phyloP scores from a whole-genome alignment of 2,113 vertebrate species.

The Cynopterus brachyotis region DNA sequence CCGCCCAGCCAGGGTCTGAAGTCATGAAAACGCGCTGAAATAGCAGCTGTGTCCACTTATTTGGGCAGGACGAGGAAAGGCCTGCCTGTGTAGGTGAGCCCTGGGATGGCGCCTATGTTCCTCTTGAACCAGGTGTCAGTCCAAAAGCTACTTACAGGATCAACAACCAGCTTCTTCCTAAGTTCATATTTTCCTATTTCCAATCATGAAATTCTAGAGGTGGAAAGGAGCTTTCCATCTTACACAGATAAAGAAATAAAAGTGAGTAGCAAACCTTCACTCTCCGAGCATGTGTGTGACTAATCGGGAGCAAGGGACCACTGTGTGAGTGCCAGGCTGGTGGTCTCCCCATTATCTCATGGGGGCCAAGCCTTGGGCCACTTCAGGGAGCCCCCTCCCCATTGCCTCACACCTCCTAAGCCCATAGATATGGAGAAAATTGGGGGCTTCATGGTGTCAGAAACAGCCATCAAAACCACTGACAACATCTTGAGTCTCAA shows the following conservation, averaged over 20 bases:
- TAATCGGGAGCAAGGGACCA: not conserved
- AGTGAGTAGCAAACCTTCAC: too few species aligned
- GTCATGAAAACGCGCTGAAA: not conserved
- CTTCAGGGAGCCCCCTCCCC: not conserved
- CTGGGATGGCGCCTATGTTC: not conserved
- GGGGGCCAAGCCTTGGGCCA: not conserved
- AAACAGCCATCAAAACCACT: not conserved
- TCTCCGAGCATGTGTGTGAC: accelerated
- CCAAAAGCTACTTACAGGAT: not conserved
- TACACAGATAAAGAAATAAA: not conserved
- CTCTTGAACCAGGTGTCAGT: not conserved
- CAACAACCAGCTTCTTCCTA: not conserved
- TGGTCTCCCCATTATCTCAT: not conserved
- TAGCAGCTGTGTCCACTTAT: not conserved
- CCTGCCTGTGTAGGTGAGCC: not conserved
- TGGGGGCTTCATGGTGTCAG: not conserved
- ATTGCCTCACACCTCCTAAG: not conserved
- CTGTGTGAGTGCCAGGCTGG: too few species aligned
- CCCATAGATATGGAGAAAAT: not conserved
- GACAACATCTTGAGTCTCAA: not conserved
- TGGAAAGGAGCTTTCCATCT: not conserved
- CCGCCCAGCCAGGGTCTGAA: accelerated
- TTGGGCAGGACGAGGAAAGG: not conserved
- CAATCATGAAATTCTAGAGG: not conserved
- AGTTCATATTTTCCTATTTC: not conserved